Base-by-base conservation (phyloP, 1,140 invertebrate species). In the Drosophila bifasciata region DNA sequence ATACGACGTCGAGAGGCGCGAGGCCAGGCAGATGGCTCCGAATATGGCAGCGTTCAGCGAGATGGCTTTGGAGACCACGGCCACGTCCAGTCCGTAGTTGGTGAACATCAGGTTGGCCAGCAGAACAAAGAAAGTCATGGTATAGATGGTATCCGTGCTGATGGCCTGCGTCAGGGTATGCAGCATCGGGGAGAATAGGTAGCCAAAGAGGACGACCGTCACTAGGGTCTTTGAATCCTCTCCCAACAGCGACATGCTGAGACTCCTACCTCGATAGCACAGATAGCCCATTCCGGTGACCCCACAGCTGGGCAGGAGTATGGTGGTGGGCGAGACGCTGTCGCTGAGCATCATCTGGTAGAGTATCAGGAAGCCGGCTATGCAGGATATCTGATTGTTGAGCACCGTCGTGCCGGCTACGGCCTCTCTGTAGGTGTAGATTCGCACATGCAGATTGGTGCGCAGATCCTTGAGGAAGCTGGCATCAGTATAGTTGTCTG, bases 131-230 rank as follows among this genome's bases (percentile, higher is more conserved):
- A 96, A 95, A 17, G 97, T 95, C 93, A 96, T 97, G 1, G 96
- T 96, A 86, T 99, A 99, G 88, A 99, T 99, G 2, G 98, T 99
- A 91, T 99, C 98, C 1, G 98, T 99, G 85, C 97, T 98, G 0
- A 99, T 96, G 0, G 97, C 98, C 91, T 98, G 97, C 0, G 98
- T 99, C 32, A 99, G 92, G 0, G 97, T 99, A 91, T 98, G 97
- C n/a, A 99, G 92, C 21, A 99, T 94, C 0, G 98, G 97, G 0
- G 97, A 98, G 46, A 98, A 93, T 40, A 97, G 93, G 83, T 96
- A 97, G 19, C 96, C 96, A 89, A 98, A 96, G 0, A 95, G 93
- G 3, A 97, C 89, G 90, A 97, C 98, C 19, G 97, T 95, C 53
- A 96, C 84, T 0, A 96, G 93, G 3, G 95, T 96, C 91, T 95